Evolutionary conservation across 2,888 invertebrate species (phyloP).

Genomic region (Trichopria drosophilae): DNA sequence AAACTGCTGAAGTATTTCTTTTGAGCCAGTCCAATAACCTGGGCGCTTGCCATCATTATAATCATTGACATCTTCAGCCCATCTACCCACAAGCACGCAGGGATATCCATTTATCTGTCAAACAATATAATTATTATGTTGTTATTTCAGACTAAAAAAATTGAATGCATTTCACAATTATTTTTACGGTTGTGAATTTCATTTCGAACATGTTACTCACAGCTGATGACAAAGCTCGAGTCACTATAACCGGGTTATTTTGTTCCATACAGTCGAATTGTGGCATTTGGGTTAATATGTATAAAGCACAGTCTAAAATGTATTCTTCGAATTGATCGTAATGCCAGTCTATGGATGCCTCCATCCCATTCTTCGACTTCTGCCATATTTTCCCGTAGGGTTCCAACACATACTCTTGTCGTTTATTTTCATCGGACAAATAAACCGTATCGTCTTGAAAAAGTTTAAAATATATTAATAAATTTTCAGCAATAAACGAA

Average conservation of each 20-base stretch:
- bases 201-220: constrained; percentile 62
- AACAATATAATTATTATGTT: too few species aligned
- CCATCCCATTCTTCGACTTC: constrained; percentile 81
- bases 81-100: constrained; percentile 84
- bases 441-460: constrained; percentile 65
- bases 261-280: constrained; percentile 68
- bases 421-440: constrained; percentile 68
- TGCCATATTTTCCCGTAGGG: constrained; percentile 90
- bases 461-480: too few species aligned
- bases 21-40: constrained; percentile 87
- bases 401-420: constrained; percentile 82
- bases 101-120: constrained; percentile 76
- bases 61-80: constrained; percentile 85
- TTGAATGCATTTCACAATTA: too few species aligned
- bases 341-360: constrained; percentile 89
- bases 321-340: constrained; percentile 86
- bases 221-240: constrained; percentile 82
- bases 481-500: too few species aligned
- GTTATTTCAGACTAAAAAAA: too few species aligned
- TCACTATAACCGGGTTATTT: constrained; percentile 76
- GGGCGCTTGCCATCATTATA: constrained; percentile 85
- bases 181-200: too few species aligned
- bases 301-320: constrained; percentile 79
- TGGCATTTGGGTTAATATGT: constrained; percentile 73
- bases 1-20: constrained; percentile 82